These are phyloP conservation scores for Slavum lentiscoides DNA, from an alignment of 2,888 invertebrate species.

Conservation along the genomic window DNA sequence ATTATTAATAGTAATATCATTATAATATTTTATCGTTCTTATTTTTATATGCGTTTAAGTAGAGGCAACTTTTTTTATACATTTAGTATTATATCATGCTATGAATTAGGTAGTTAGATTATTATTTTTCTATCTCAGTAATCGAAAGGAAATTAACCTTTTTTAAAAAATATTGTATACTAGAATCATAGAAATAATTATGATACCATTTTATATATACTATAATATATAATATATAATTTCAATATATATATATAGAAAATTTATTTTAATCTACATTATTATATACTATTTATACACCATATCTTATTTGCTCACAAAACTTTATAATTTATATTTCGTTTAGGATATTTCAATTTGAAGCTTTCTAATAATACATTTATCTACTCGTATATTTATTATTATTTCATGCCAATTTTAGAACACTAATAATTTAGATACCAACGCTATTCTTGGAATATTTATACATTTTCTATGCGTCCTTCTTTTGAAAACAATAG, in stretches of 20 bases:
- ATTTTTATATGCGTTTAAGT: slow-evolving; percentile 1
- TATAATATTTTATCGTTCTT: not conserved
- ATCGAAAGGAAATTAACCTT: not conserved
- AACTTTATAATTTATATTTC: not conserved
- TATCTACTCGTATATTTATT: not conserved
- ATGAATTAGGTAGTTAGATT: slow-evolving; percentile 36
- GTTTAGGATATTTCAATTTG: not conserved
- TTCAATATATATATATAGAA: too few relatives aligned
- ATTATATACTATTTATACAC: not conserved
- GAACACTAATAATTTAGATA: not conserved
- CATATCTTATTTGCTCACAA: not conserved
- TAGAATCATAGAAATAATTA: too few relatives aligned
- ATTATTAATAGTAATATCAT: not conserved
- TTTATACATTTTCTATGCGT: too few relatives aligned
- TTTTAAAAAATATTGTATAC: too few relatives aligned
- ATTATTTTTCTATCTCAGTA: not conserved
- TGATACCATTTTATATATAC: too few relatives aligned
- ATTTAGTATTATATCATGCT: slow-evolving; percentile 21
- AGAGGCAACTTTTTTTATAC: slow-evolving; percentile 20
- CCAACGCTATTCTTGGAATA: not conserved
- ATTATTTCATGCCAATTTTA: not conserved
- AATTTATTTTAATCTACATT: too few relatives aligned
- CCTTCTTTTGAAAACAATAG: too few relatives aligned
- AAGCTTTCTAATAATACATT: not conserved
- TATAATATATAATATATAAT: too few relatives aligned